phyloP scores from a whole-genome alignment of 2,113 vertebrate species.

The Oryzias celebensis region DNA sequence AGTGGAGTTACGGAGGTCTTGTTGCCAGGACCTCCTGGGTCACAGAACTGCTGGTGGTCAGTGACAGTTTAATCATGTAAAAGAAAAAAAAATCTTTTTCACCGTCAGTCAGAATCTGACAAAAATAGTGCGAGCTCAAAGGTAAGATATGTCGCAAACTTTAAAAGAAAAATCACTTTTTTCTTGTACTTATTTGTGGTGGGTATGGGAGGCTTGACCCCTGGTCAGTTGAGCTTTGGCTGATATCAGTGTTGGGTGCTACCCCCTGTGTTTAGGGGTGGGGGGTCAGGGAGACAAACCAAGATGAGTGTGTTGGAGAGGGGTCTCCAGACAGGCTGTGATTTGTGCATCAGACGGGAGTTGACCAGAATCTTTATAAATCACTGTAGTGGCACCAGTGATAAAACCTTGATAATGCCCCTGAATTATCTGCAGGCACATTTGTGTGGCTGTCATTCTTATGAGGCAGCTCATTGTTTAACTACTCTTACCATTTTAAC shows the following conservation, averaged over 20 bases:
- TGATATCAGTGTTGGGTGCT: slow-evolving; percentile 38
- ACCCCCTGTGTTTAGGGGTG: slow-evolving; percentile 15
- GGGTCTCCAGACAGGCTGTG: slow-evolving; percentile 60
- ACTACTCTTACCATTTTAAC: slow-evolving; percentile 2
- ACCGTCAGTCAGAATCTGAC: slow-evolving; percentile 13
- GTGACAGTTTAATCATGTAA: slow-evolving; percentile 25
- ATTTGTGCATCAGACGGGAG: slow-evolving; percentile 75
- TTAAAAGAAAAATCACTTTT: not conserved
- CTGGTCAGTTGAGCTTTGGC: slow-evolving; percentile 22
- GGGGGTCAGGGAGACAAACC: slow-evolving; percentile 57
- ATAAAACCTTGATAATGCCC: slow-evolving; percentile 62
- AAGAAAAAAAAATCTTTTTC: slow-evolving; percentile 10
- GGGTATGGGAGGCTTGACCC: slow-evolving; percentile 15
- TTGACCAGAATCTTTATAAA: slow-evolving; percentile 67
- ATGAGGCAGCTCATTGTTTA: not conserved
- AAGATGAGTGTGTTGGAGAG: slow-evolving; percentile 39
- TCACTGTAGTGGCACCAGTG: slow-evolving; percentile 71
- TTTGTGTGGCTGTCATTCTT: slow-evolving; percentile 11
- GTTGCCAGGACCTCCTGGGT: slow-evolving; percentile 69
- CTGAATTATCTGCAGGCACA: slow-evolving; percentile 23
- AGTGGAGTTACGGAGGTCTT: slow-evolving; percentile 77
- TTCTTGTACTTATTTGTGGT: not conserved
- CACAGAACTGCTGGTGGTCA: slow-evolving; percentile 68
- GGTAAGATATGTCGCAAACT: too few species aligned
- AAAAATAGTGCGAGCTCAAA: too few species aligned